These are phyloP conservation scores for Danaus chrysippus DNA, from an alignment of 2,888 invertebrate species.

Conservation along the genomic window DNA sequence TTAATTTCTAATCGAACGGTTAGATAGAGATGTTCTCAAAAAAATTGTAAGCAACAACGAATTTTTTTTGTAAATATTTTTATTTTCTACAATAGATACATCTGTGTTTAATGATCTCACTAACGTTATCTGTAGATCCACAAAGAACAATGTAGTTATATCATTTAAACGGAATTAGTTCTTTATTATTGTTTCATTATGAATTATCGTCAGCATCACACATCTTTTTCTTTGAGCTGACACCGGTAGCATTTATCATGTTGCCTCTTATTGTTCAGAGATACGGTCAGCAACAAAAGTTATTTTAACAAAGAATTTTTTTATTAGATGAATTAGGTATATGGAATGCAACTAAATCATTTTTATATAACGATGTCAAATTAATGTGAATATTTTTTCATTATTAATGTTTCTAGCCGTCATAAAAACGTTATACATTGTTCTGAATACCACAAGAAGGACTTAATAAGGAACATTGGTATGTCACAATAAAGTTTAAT, in stretches of 20 bases:
- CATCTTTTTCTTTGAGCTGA: conserved; percentile 59
- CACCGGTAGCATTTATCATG: conserved; percentile 67
- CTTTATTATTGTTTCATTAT: conserved; percentile 67
- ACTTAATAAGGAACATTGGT: too few species aligned
- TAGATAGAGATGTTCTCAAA: neutral
- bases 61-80: too few species aligned
- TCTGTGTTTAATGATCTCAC: too few species aligned
- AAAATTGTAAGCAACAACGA: too few species aligned
- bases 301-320: conserved; percentile 13
- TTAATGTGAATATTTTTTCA: conserved; percentile 4
- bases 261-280: conserved; percentile 47
- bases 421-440: conserved; percentile 30
- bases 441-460: conserved; percentile 41
- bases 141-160: conserved; percentile 57
- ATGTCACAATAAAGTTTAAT: too few species aligned
- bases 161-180: conserved; percentile 47
- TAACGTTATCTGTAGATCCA: conserved; percentile 48
- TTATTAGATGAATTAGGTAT: conserved; percentile 4
- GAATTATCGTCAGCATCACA: conserved; percentile 68
- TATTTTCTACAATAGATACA: too few species aligned
- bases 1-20: conserved; percentile 51
- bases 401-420: neutral
- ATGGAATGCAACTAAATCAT: conserved; percentile 8
- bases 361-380: conserved; percentile 2
- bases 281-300: conserved; percentile 15